phyloP scores from a whole-genome alignment of 2,113 vertebrate species.

The Tangachromis dhanisi region DNA sequence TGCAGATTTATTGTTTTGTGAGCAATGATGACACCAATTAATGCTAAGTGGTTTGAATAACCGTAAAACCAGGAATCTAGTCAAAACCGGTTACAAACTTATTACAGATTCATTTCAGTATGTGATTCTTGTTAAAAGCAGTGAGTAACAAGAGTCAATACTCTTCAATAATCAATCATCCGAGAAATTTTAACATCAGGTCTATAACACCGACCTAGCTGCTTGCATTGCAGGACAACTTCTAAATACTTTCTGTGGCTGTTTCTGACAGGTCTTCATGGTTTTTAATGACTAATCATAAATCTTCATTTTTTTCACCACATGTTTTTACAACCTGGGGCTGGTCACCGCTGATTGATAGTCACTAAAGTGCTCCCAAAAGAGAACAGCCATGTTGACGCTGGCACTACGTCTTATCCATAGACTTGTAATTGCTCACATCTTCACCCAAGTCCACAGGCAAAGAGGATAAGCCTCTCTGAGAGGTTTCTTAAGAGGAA shows the following conservation, averaged over 20 bases:
- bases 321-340: constrained; percentile 40
- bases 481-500: constrained; percentile 8
- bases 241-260: background rate
- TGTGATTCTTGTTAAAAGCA: background rate
- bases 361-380: constrained; percentile 24
- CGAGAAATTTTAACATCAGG: background rate
- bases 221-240: background rate
- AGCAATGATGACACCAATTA: background rate
- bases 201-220: background rate
- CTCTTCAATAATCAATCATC: background rate
- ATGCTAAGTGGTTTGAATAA: background rate
- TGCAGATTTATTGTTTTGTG: background rate
- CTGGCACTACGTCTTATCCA: background rate
- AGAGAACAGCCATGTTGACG: constrained; percentile 5
- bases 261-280: constrained; percentile 3
- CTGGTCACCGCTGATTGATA: constrained; percentile 27
- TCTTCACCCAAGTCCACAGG: background rate
- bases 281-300: constrained; percentile 34
- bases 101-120: background rate
- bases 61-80: background rate
- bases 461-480: background rate
- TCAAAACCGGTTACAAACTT: background rate
- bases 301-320: constrained; percentile 13
- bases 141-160: background rate
- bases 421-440: background rate